Evolutionary conservation across 2,797 vertebrate species (phyloP).

Genomic region (Urosaurus nigricauda): DNA sequence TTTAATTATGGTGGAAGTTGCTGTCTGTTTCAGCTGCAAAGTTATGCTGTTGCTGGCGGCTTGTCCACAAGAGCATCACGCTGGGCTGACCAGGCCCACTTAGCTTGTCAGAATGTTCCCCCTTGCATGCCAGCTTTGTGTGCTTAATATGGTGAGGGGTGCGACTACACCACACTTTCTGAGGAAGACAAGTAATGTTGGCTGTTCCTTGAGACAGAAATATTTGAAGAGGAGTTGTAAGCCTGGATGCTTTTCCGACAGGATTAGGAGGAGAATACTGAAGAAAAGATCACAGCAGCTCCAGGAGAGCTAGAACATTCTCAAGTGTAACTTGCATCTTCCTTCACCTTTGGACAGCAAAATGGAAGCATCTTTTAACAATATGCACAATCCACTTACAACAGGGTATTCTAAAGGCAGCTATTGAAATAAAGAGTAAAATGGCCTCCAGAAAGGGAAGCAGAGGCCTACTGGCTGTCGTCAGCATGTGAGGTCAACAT

Average conservation of each 20-base stretch:
- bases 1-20: slow-evolving; percentile 83
- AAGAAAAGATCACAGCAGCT: background rate
- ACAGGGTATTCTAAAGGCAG: background rate
- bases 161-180: background rate
- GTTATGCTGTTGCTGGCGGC: slow-evolving; percentile 54
- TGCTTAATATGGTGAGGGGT: background rate
- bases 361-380: background rate
- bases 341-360: background rate
- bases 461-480: background rate
- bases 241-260: background rate
- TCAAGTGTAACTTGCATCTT: background rate
- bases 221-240: background rate
- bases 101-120: background rate
- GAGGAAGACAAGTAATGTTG: background rate
- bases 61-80: slow-evolving; percentile 35
- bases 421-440: background rate
- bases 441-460: background rate
- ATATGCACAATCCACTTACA: background rate
- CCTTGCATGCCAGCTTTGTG: too few relatives aligned
- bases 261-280: background rate
- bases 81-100: slow-evolving; percentile 36
- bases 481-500: background rate
- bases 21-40: slow-evolving; percentile 72
- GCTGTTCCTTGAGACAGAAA: background rate
- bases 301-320: background rate